A percentile compares a stretch with the other conserved stretches of the same genome.
Conservation (phyloP, 2,797 vertebrate species). For the Arrhamphus sclerolepis region DNA sequence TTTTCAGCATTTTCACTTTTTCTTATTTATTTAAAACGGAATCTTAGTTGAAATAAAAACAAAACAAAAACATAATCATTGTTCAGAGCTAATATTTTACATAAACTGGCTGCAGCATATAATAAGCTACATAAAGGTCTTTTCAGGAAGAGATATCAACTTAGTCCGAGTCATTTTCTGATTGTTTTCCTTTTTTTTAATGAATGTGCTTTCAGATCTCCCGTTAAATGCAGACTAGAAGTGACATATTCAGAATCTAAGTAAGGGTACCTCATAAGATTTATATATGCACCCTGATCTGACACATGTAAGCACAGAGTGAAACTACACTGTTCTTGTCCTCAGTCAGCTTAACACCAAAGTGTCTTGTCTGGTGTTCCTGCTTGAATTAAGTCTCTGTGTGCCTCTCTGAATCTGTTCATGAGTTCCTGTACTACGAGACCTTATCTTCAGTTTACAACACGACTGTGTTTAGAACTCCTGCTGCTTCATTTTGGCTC, state of each 20-base stretch:
- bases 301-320: slow-evolving; percentile 3
- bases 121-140: too few species aligned
- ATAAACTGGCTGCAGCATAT: neutral
- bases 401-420: slow-evolving; percentile 17
- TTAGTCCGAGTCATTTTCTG: neutral
- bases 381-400: slow-evolving; percentile 15
- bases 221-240: neutral
- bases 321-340: neutral
- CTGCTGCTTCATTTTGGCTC: slow-evolving; percentile 1
- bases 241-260: neutral
- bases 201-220: neutral
- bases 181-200: neutral
- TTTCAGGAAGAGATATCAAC: too few species aligned
- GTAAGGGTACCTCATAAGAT: neutral
- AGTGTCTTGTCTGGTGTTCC: slow-evolving; percentile 18
- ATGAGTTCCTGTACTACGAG: slow-evolving; percentile 15
- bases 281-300: slow-evolving; percentile 1
- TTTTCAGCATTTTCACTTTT: too few species aligned
- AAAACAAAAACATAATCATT: too few species aligned
- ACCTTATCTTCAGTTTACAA: slow-evolving; percentile 29
- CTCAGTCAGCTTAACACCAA: neutral
- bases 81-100: neutral
- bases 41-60: neutral
- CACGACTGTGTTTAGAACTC: slow-evolving; percentile 7
- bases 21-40: too few species aligned